A percentile compares a stretch with the other conserved stretches of the same genome.
phyloP scores from a whole-genome alignment of 2,888 invertebrate genomes.

The Eupithecia abbreviata region DNA sequence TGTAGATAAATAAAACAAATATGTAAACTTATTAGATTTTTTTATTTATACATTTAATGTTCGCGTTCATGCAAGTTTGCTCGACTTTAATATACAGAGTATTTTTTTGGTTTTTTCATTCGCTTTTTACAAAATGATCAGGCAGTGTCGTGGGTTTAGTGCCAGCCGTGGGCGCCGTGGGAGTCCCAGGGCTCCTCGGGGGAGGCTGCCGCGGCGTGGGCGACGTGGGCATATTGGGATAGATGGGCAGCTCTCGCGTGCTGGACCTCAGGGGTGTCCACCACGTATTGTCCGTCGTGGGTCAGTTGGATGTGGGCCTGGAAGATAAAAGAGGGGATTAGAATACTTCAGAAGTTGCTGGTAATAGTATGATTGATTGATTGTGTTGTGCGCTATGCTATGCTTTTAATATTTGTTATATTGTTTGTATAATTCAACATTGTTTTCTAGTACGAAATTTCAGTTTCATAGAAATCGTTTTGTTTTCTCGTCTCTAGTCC shows the following conservation, averaged over 20 bases:
- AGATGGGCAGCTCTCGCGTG: slow-evolving; percentile 78
- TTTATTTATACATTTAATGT: slow-evolving; percentile 76
- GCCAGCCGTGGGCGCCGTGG: slow-evolving; percentile 69
- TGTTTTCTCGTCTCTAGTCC: no score
- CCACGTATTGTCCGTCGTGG: slow-evolving; percentile 80
- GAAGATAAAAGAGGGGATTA: neutral
- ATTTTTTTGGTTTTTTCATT: slow-evolving; percentile 67
- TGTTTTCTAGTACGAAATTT: no score
- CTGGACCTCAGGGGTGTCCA: slow-evolving; percentile 80
- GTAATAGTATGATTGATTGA: no score
- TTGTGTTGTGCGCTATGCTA: no score
- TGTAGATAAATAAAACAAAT: slow-evolving; percentile 46
- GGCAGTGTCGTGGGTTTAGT: slow-evolving; percentile 71
- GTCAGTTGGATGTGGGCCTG: slow-evolving; percentile 80
- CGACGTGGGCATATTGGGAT: slow-evolving; percentile 73
- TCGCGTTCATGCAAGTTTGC: slow-evolving; percentile 74
- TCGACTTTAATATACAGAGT: slow-evolving; percentile 74
- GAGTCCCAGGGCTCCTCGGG: slow-evolving; percentile 78
- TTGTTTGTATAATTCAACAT: no score
- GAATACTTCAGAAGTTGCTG: no score
- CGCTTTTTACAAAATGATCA: slow-evolving; percentile 78
- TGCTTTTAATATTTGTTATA: no score
- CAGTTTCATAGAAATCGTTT: no score
- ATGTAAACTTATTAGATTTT: slow-evolving; percentile 66
- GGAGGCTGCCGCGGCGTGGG: slow-evolving; percentile 75